These are phyloP conservation scores for Plagodis pulveraria DNA, from an alignment of 2,888 invertebrate species.

Conservation along the genomic window DNA sequence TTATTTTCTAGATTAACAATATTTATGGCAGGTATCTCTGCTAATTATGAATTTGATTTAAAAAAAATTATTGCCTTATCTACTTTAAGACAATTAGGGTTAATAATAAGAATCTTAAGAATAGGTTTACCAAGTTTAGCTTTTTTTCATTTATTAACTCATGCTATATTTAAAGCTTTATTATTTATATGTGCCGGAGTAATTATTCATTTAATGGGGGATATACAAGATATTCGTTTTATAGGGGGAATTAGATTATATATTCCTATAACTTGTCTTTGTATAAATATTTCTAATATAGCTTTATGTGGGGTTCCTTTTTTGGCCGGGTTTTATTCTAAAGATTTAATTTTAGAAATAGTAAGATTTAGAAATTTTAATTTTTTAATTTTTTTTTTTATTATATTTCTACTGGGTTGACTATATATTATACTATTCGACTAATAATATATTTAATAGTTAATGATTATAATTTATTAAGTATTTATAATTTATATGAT, in stretches of 20 bases:
- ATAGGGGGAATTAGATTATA: slow-evolving; percentile 78
- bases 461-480: slow-evolving; percentile 75
- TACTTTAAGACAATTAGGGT: slow-evolving; percentile 90
- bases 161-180: slow-evolving; percentile 91
- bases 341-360: slow-evolving; percentile 86
- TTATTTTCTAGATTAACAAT: slow-evolving; percentile 84
- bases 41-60: slow-evolving; percentile 88
- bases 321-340: slow-evolving; percentile 88
- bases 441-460: slow-evolving; percentile 83
- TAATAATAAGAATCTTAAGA: slow-evolving; percentile 88
- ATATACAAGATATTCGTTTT: slow-evolving; percentile 88
- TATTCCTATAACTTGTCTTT: slow-evolving; percentile 81
- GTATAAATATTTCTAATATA: slow-evolving; percentile 85
- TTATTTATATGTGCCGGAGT: slow-evolving; percentile 89
- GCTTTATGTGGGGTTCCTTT: slow-evolving; percentile 87
- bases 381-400: slow-evolving; percentile 81
- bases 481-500: slow-evolving; percentile 78
- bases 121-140: slow-evolving; percentile 82
- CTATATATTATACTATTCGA: slow-evolving; percentile 84
- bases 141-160: slow-evolving; percentile 89
- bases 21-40: slow-evolving; percentile 85
- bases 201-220: slow-evolving; percentile 87
- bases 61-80: slow-evolving; percentile 93
- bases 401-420: slow-evolving; percentile 85
- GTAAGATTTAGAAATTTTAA: slow-evolving; percentile 80